Percentiles rank a stretch among this genome's conserved stretches.
Evolutionary conservation across 1,140 invertebrate genomes (phyloP).

Genomic region (Marisa cornuarietis): DNA sequence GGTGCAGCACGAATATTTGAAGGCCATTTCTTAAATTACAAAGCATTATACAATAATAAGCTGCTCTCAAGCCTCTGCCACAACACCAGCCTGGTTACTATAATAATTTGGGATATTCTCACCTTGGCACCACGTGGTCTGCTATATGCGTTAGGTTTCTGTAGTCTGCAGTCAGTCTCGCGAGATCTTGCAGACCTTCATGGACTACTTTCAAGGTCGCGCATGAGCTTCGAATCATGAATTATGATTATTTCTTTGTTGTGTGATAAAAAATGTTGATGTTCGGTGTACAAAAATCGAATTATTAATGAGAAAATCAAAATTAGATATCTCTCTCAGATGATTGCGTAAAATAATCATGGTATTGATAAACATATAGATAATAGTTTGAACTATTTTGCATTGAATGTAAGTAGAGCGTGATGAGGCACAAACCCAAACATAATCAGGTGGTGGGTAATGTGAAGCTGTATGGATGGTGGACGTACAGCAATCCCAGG

Average conservation of each 20-base stretch:
- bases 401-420: neutral
- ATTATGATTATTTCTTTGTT: slow-evolving; percentile 18
- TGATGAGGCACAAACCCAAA: slow-evolving; percentile 50
- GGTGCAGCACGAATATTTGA: neutral
- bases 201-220: slow-evolving; percentile 34
- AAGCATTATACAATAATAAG: no score
- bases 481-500: no score
- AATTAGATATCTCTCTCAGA: neutral
- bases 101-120: slow-evolving; percentile 18
- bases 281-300: neutral
- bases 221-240: neutral
- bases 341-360: neutral
- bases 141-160: neutral
- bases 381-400: slow-evolving; percentile 2
- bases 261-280: neutral
- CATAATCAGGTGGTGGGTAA: slow-evolving; percentile 58
- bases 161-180: slow-evolving; percentile 9
- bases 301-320: neutral
- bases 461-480: neutral
- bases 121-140: slow-evolving; percentile 24
- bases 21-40: no score
- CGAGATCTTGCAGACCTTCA: slow-evolving; percentile 6
- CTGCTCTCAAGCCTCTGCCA: no score
- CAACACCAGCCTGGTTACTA: neutral
- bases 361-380: no score